Evolutionary conservation across 2,888 invertebrate genomes (phyloP).

Genomic region (Meganola albula): DNA sequence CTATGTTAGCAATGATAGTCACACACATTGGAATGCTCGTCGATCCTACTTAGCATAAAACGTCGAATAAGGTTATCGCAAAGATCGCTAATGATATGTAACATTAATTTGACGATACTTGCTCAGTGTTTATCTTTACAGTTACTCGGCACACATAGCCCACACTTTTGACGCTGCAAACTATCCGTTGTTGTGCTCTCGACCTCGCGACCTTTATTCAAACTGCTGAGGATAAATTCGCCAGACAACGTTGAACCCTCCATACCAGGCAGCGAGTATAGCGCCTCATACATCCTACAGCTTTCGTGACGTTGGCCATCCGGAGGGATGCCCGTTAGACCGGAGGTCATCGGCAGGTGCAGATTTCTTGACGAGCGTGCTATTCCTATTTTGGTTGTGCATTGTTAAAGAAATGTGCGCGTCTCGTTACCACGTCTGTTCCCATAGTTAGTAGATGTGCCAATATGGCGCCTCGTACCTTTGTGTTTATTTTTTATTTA

Average conservation of each 20-base stretch:
- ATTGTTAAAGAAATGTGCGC: constrained; percentile 58
- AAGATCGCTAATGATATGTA: constrained; percentile 35
- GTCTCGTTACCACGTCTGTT: constrained; percentile 43
- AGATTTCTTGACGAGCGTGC: constrained; percentile 67
- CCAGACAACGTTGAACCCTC: constrained; percentile 40
- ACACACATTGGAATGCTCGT: neutral
- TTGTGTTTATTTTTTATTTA: constrained; percentile 10
- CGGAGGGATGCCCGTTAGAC: constrained; percentile 63
- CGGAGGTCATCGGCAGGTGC: constrained; percentile 70
- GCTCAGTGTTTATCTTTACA: constrained; percentile 64
- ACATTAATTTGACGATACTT: constrained; percentile 61
- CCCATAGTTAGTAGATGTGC: constrained; percentile 33
- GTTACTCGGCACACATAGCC: constrained; percentile 67
- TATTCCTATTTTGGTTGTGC: constrained; percentile 64
- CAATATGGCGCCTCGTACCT: constrained; percentile 15
- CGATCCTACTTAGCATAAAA: constrained; percentile 6
- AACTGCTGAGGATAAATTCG: constrained; percentile 45
- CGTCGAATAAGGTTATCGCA: constrained; percentile 22
- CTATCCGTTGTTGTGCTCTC: constrained; percentile 58
- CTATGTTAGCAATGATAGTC: too few species aligned
- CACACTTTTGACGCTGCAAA: constrained; percentile 52
- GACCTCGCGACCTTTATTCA: constrained; percentile 72
- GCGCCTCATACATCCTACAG: constrained; percentile 20
- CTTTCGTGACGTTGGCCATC: constrained; percentile 17
- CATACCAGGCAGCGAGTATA: constrained; percentile 11